Base-by-base conservation (phyloP, 1,140 invertebrate species). In the Drosophila parvula region DNA sequence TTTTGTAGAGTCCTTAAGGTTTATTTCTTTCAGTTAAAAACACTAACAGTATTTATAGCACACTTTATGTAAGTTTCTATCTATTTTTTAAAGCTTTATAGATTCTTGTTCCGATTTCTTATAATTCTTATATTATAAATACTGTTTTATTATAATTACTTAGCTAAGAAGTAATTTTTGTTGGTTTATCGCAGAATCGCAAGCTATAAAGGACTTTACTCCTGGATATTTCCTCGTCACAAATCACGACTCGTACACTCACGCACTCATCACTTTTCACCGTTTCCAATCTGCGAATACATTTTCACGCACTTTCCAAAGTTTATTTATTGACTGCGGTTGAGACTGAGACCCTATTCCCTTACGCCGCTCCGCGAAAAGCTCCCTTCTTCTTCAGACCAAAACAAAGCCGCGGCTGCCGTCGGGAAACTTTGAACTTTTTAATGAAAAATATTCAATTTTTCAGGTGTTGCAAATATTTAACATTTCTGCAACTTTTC, bases 361-460 rank as follows among this genome's bases (percentile, higher is more conserved):
- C 38, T 11, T 2, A 7, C 43, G 4, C 9, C 3, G 5, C 22
- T 2, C 22, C 9, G 14, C 18, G 18, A 36, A 18, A 45, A 16
- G 4, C 53, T 22, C 0, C 51, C 5, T 5, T n/a, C 4, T 3
- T n/a, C 10, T 11, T 22, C 16, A 38, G 8, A 11, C 51, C 34
- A 55, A 38, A 55, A 38, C 34, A 55, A 55, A 55, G 51, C 27
- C 51, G 27, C 16, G 0, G 30, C 30, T 50, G 48, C 48, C 48
- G 48, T 64, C 57, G 58, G 58, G 28, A 79, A 79, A 81, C 83
- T 85, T 86, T 74, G 60, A 81, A 86, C 82, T 89, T 88, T 53
- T 89, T 89, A 88, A 89, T 89, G 79, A 88, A 89, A 77, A 80
- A 89, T 88, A 88, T 88, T 88, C 84, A 89, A 88, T 89, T 89